Conservation (phyloP, 2,797 vertebrate species). For the Carapus acus region DNA sequence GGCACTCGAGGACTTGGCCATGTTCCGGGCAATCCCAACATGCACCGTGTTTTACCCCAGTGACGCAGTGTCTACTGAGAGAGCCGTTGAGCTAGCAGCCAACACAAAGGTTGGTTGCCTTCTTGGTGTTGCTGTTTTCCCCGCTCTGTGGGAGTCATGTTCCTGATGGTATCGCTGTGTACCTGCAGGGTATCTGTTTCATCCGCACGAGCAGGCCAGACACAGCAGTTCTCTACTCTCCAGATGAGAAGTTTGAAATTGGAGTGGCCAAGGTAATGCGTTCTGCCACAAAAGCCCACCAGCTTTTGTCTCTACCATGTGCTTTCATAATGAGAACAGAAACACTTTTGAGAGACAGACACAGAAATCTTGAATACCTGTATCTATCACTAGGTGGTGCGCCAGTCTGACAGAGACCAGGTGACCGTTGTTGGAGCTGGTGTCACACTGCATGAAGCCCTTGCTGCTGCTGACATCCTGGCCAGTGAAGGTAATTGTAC, state of each 20-base stretch:
- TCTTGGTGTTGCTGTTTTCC: neutral
- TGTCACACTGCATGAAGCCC: constrained; percentile 81
- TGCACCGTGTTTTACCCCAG: constrained; percentile 88
- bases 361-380: neutral
- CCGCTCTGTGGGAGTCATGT: neutral
- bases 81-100: constrained; percentile 78
- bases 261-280: constrained; percentile 80
- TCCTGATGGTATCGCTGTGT: neutral
- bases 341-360: no score
- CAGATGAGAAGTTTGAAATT: constrained; percentile 78
- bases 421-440: constrained; percentile 84
- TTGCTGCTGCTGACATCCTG: constrained; percentile 76
- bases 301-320: no score
- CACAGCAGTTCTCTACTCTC: constrained; percentile 71
- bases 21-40: constrained; percentile 84
- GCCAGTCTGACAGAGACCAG: constrained; percentile 70
- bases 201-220: constrained; percentile 84
- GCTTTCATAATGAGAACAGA: no score
- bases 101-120: constrained; percentile 75
- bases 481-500: constrained; percentile 72
- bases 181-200: constrained; percentile 81
- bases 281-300: neutral
- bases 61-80: constrained; percentile 79
- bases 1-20: constrained; percentile 86
- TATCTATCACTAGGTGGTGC: constrained; percentile 71